Evolutionary conservation across 2,797 vertebrate genomes (phyloP).

Genomic region (Catostomus latipinnis): DNA sequence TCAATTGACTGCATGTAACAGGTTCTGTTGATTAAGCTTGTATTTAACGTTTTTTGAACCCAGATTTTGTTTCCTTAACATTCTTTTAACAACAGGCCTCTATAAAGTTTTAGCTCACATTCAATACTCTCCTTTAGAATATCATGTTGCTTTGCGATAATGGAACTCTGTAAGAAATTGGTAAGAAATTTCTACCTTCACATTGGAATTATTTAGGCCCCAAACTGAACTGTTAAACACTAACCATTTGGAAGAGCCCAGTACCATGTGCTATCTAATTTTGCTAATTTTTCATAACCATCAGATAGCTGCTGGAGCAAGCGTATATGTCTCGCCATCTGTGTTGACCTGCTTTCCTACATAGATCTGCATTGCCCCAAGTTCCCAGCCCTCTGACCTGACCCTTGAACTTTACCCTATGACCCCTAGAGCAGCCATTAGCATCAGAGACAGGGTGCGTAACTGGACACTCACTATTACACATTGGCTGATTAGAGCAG

Average conservation of each 20-base stretch:
- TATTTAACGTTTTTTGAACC: not conserved
- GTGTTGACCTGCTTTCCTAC: constrained; percentile 9
- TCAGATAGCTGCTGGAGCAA: constrained; percentile 1
- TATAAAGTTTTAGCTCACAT: not conserved
- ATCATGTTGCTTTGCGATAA: not conserved
- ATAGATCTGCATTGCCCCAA: constrained; percentile 23
- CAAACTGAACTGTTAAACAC: not conserved
- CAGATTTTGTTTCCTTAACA: not conserved
- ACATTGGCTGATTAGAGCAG: constrained; percentile 41
- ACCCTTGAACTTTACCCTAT: constrained; percentile 40
- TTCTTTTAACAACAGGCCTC: not conserved
- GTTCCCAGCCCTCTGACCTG: constrained; percentile 41
- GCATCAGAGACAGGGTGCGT: constrained; percentile 48
- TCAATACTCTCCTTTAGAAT: not conserved
- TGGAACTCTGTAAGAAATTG: not conserved
- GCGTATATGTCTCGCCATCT: constrained; percentile 39
- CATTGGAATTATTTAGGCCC: not conserved
- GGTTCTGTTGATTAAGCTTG: not conserved
- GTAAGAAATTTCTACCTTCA: not conserved
- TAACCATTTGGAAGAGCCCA: not conserved
- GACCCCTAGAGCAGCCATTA: constrained; percentile 49
- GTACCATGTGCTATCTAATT: constrained; percentile 7
- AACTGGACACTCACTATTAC: constrained; percentile 54
- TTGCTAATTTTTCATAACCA: constrained; percentile 30
- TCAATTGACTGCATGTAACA: not conserved